Base-by-base conservation (phyloP, 2,888 invertebrate genomes). In the Cephus runcator region DNA sequence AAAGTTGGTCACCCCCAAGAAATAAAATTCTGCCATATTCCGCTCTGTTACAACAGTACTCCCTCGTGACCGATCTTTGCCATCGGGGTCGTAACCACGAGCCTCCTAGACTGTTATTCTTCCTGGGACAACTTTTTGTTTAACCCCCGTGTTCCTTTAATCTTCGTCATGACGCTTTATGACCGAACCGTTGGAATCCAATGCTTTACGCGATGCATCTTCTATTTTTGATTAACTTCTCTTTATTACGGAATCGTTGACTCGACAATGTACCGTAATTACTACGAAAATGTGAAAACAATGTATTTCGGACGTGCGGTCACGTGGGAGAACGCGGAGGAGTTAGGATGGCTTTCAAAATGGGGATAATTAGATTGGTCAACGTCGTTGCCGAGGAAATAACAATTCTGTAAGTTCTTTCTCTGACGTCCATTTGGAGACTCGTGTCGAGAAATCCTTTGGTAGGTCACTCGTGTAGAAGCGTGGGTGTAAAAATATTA, bases 1-100 rank as follows among this genome's bases (percentile, higher is more conserved):
- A 88, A 88, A 88, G 87, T 88, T 88, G 23, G 86, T 83, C 86
- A 83, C 83, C 80, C 83, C 81, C 81, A 81, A 86, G 85, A 87
- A 87, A 85, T 86, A 88, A 86, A 84, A 85, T 83, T 79, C 81
- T 80, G 84, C 80, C 82, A 9, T 73, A 69, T 30, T 33, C 40
- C 31, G 3, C 35, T 11, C 11, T 12, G 15, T 3, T 36, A n/a
- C 79, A 78, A 75, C 79, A 80, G 79, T 80, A 81, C 81, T 83
- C 86, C 83, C 86, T 35, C 69, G 84, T 80, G 84, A 82, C 81
- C 81, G 85, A 87, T 87, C 81, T 82, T 81, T 76, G 77, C 77
- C 6, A 35, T 35, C 35, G 35, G 35, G 35, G 3, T 35, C 69
- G 69, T 30, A 69, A 69, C 11, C 30, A 3, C 35, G 12, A 4